Evolutionary conservation across 2,113 vertebrate genomes (phyloP).

Genomic region (Callaeas wilsoni): DNA sequence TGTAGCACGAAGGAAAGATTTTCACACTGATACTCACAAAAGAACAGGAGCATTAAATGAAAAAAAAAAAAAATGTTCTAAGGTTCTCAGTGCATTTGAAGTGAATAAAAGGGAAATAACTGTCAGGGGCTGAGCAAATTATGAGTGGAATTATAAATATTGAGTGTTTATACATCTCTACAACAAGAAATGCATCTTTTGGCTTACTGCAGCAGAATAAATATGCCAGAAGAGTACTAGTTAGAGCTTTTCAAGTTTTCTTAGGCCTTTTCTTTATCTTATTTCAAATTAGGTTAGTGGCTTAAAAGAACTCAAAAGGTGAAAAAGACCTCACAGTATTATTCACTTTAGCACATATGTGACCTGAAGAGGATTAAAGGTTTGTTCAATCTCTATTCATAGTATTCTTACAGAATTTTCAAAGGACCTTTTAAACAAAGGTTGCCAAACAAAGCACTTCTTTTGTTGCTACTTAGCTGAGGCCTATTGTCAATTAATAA

Average conservation of each 20-base stretch:
- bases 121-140: not conserved
- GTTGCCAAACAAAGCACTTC: slow-evolving; percentile 70
- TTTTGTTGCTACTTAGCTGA: slow-evolving; percentile 69
- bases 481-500: slow-evolving; percentile 67
- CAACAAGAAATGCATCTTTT: not conserved
- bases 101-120: slow-evolving; percentile 30
- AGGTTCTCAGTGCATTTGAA: slow-evolving; percentile 7
- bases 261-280: slow-evolving; percentile 50
- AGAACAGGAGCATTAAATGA: slow-evolving; percentile 11
- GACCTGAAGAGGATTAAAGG: slow-evolving; percentile 67
- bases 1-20: slow-evolving; percentile 75
- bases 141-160: slow-evolving; percentile 7
- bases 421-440: slow-evolving; percentile 69
- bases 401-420: slow-evolving; percentile 55
- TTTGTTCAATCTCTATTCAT: slow-evolving; percentile 68
- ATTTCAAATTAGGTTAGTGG: slow-evolving; percentile 65
- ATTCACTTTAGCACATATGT: slow-evolving; percentile 74
- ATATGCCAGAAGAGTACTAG: not conserved
- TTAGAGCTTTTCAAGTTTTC: slow-evolving; percentile 16
- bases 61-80: not conserved
- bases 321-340: slow-evolving; percentile 64
- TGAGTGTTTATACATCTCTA: not conserved
- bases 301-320: slow-evolving; percentile 64
- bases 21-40: slow-evolving; percentile 74
- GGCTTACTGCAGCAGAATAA: not conserved